These are phyloP conservation scores for Willisornis vidua DNA, from an alignment of 2,113 vertebrate genomes.

Conservation along the genomic window DNA sequence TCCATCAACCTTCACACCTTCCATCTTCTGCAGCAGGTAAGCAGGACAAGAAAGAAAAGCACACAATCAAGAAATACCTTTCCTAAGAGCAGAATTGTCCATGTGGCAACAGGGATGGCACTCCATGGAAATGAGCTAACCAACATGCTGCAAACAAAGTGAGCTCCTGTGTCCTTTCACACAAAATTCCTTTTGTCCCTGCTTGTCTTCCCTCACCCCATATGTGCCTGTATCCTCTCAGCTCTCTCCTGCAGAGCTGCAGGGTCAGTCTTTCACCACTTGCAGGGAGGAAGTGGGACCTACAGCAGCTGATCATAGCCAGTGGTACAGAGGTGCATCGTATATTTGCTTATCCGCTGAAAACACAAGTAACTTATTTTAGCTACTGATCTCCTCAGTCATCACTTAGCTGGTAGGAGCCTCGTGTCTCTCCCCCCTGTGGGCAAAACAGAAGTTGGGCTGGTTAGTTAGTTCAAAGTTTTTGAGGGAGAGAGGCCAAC, in stretches of 20 bases:
- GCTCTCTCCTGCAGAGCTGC: background rate
- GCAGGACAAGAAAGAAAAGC: background rate
- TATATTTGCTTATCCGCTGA: background rate
- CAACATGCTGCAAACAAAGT: rapidly evolving
- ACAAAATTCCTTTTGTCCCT: background rate
- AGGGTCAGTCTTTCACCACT: background rate
- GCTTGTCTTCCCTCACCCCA: background rate
- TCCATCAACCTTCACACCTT: background rate
- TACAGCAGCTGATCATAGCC: background rate
- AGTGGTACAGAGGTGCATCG: background rate
- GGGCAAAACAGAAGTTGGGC: background rate
- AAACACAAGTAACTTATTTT: background rate
- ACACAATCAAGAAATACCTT: background rate
- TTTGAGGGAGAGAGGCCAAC: background rate
- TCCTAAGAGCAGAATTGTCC: background rate
- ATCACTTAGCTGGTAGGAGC: background rate
- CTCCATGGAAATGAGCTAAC: background rate
- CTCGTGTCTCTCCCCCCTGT: background rate
- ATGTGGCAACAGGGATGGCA: background rate
- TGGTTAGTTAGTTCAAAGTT: background rate
- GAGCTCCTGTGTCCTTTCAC: background rate
- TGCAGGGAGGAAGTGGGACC: background rate
- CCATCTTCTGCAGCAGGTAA: background rate
- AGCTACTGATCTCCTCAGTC: background rate
- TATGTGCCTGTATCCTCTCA: rapidly evolving